Percentiles rank a stretch among this genome's conserved stretches.
phyloP scores from a whole-genome alignment of 53 echinoderm and acorn worm genomes.

The Crossaster papposus region DNA sequence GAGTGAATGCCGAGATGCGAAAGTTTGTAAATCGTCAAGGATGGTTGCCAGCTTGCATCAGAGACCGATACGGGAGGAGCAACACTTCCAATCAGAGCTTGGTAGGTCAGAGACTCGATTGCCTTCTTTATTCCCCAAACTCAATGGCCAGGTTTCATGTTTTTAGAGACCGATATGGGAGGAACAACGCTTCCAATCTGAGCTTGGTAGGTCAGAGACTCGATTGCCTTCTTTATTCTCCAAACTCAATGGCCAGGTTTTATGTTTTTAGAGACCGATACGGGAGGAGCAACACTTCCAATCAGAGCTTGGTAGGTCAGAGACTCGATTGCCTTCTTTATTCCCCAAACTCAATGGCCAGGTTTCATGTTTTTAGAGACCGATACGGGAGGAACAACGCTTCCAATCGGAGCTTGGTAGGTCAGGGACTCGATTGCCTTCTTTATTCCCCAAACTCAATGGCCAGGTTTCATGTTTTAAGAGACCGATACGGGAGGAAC shows the following conservation, averaged over 20 bases:
- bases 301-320: slow-evolving; percentile 4
- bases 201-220: slow-evolving; percentile 17
- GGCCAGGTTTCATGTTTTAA: not conserved
- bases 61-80: slow-evolving; percentile 47
- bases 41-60: slow-evolving; percentile 72
- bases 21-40: slow-evolving; percentile 63
- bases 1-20: slow-evolving; percentile 72
- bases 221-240: not conserved
- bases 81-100: not conserved
- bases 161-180: slow-evolving; percentile 56
- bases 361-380: slow-evolving; percentile 8
- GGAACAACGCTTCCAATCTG: not conserved
- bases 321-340: not conserved
- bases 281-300: slow-evolving; percentile 18
- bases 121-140: not conserved
- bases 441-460: not conserved
- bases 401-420: slow-evolving; percentile 4
- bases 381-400: slow-evolving; percentile 43
- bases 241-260: not conserved
- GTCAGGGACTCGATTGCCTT: not conserved
- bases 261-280: slow-evolving; percentile 35
- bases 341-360: not conserved
- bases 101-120: slow-evolving; percentile 8
- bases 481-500: too few species aligned
- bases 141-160: not conserved